Conservation (phyloP, 2,797 vertebrate genomes). For the Nasua narica region DNA sequence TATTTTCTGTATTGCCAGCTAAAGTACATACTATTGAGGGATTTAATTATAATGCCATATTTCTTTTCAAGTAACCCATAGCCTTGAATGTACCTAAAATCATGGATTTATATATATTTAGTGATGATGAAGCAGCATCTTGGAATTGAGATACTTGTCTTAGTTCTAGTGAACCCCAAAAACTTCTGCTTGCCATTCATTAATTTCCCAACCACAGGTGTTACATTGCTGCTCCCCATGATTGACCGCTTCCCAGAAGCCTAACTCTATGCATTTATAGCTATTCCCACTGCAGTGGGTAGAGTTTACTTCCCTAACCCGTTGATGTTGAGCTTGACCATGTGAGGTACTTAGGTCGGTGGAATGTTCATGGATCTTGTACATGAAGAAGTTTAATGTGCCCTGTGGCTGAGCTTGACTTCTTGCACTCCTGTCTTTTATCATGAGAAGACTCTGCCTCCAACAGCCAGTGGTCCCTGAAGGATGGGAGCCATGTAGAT, state of each 20-base stretch:
- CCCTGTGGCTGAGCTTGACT: background rate
- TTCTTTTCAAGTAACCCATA: constrained; percentile 17
- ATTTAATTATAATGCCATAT: background rate
- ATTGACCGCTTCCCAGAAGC: background rate
- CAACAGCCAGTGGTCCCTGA: background rate
- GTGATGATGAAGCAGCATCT: background rate
- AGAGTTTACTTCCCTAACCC: background rate
- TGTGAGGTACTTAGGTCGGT: background rate
- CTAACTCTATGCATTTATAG: background rate
- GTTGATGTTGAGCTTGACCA: background rate
- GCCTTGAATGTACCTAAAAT: background rate
- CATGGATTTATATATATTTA: background rate
- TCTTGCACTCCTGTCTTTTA: background rate
- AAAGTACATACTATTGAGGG: background rate
- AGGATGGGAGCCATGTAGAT: background rate
- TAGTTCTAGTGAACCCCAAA: background rate
- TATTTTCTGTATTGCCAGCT: constrained; percentile 5
- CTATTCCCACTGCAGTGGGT: background rate
- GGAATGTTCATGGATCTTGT: background rate
- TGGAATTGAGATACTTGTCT: background rate
- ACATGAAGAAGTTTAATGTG: background rate
- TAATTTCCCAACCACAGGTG: background rate
- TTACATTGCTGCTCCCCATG: background rate
- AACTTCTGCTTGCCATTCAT: background rate
- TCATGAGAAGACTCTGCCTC: background rate